These are phyloP conservation scores for Helicolenus hilgendorfi DNA, from an alignment of 2,797 vertebrate genomes.

Conservation along the genomic window DNA sequence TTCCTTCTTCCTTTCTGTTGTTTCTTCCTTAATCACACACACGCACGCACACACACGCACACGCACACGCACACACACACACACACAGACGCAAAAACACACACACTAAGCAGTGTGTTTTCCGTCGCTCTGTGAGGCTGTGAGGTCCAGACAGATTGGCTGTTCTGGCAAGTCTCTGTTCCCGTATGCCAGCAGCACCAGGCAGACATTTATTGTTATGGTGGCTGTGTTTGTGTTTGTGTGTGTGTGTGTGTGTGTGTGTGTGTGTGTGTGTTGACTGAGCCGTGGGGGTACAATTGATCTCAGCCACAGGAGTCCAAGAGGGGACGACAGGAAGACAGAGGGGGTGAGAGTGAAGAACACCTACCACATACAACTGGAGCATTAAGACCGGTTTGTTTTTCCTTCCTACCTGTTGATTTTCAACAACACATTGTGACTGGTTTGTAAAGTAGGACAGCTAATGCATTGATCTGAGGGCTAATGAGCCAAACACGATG, in stretches of 20 bases:
- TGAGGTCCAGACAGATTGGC: conserved; percentile 72
- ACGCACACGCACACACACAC: background rate
- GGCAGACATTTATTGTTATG: conserved; percentile 34
- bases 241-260: conserved; percentile 5
- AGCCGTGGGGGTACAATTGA: conserved; percentile 53
- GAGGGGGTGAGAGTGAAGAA: conserved; percentile 15
- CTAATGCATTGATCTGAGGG: background rate
- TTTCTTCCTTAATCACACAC: too few species aligned
- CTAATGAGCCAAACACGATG: background rate
- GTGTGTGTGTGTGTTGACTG: conserved; percentile 36
- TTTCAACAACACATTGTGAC: background rate
- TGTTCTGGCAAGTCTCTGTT: conserved; percentile 53
- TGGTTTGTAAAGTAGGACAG: background rate
- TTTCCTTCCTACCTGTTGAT: background rate
- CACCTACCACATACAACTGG: background rate
- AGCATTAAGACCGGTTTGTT: background rate
- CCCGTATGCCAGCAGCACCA: conserved; percentile 42
- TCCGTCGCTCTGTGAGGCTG: conserved; percentile 45
- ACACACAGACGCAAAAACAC: background rate
- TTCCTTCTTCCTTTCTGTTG: background rate
- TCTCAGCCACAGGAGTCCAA: conserved; percentile 46
- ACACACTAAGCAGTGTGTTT: conserved; percentile 18
- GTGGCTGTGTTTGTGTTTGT: background rate
- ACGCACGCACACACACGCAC: background rate
- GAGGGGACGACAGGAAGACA: conserved; percentile 8